Evolutionary conservation across 2,888 invertebrate species (phyloP), one percentile per base, ranked within the genome.

Genomic region (Onthophagus sagittarius): DNA sequence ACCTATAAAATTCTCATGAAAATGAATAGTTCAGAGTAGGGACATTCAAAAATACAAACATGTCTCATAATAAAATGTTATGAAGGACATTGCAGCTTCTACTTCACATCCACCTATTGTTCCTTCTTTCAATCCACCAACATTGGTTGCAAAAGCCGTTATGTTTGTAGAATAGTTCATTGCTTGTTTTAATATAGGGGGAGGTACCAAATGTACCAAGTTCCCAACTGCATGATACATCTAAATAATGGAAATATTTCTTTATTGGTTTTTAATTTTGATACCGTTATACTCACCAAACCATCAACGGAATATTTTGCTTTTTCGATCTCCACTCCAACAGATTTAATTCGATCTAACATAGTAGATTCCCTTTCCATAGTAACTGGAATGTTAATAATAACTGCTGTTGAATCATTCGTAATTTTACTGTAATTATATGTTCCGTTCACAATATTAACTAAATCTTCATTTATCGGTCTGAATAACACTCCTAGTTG

Each of bases 71-170:
- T 23, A 23, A 23, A 9, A 23, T 13, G 67, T n/a, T 23, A 67
- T 23, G 23, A 15, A 67, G 7, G 67, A 67, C 7, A 67, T 7
- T n/a, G 67, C 67, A 5, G 67, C 23, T 67, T 67, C 67, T n/a
- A 67, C 67, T 15, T 67, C 67, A 31, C 13, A 67, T 23, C 67
- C 67, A 3, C 4, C 67, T 67, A 67, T 67, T 15, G 15, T 67
- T 23, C 67, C 67, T 6, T 2, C 67, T 13, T 67, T 67, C 9
- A 67, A 67, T 6, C 67, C 67, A 23, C 67, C 67, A 67, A 67
- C 67, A 32, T 67, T 67, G 13, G 67, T 67, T n/a, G 23, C 67
- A 6, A 23, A 23, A 7, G 23, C n/a, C 5, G 67, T 23, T 31
- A 67, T n/a, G 23, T 23, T 32, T 3, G 67, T 23, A 5, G 31